Evolutionary conservation across 1,140 invertebrate genomes (phyloP).

Genomic region (Drosophila melanogaster): DNA sequence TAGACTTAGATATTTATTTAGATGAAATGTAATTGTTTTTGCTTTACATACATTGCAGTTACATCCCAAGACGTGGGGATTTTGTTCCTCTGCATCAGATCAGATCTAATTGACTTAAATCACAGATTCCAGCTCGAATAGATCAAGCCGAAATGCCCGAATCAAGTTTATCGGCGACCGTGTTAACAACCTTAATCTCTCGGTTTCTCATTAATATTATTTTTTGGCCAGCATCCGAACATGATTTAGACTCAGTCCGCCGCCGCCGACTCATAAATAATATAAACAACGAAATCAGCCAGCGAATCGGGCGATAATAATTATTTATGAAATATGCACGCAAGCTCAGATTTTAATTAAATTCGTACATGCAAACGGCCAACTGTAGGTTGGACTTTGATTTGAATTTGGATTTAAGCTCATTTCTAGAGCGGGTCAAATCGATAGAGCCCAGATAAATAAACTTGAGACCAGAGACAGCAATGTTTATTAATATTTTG

Average conservation of each 20-base stretch:
- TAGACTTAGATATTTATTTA: too few species aligned
- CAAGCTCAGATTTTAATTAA: constrained; percentile 77
- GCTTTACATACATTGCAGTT: too few species aligned
- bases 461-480: constrained; percentile 52
- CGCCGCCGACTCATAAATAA: constrained; percentile 69
- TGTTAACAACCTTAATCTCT: constrained; percentile 60
- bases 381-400: constrained; percentile 9
- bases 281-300: constrained; percentile 56
- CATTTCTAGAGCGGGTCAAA: constrained; percentile 74
- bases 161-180: constrained; percentile 48
- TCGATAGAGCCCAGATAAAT: constrained; percentile 65
- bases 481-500: constrained; percentile 81
- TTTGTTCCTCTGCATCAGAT: constrained; percentile 1
- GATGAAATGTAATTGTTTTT: too few species aligned
- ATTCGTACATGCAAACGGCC: constrained; percentile 76
- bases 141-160: constrained; percentile 28
- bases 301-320: constrained; percentile 63
- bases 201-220: constrained; percentile 56
- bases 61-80: background rate
- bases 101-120: background rate
- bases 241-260: constrained; percentile 61
- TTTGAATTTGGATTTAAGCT: constrained; percentile 29
- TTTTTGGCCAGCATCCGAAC: constrained; percentile 54
- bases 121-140: constrained; percentile 24
- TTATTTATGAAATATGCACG: constrained; percentile 82